Base-by-base conservation (phyloP, 1,140 invertebrate species). In the Drosophila pandora region DNA sequence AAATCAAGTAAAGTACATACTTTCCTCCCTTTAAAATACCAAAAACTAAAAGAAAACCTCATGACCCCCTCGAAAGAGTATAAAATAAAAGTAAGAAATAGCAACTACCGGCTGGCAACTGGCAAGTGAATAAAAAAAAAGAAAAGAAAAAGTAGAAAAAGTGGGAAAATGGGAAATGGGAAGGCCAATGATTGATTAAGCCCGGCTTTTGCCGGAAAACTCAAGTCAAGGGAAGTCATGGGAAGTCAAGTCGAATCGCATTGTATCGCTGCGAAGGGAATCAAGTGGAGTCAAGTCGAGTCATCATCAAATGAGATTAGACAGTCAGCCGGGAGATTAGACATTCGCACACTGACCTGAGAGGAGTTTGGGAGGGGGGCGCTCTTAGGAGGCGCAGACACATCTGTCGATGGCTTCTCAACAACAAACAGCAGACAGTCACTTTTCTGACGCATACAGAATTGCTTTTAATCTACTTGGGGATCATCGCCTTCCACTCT, bases 291-390 rank as follows among this genome's bases (percentile, higher is more conserved):
- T 73, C 70, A 57, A 82, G 74, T 70, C 76, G 57, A 78, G 74
- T 76, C 74, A 74, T 82, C 79, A 82, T 82, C 76, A 81, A 60
- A 78, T 62, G 63, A 57, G 79, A 82, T 83, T 74, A 78, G 69
- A 83, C 61, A 78, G 54, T 64, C 71, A 74, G 59, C 28, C 45
- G 34, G 23, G 54, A 75, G 72, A 75, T 75, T 75, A 75, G 71
- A 54, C 59, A 64, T 34, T 74, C 60, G 54, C 70, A 74, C 47
- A 74, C 47, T 53, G 71, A 74, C 70, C 61, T 64, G 60, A 56
- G 56, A 49, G 47, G 12, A 23, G 43, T 12, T 9, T 13, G 3
- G 0, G 6, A 21, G 30, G 13, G 34, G 34, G n/a, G n/a, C n/a
- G n/a, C n/a, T n/a, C 13, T n/a, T 5, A 32, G 13, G 8, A 17